A percentile compares a stretch with the other conserved stretches of the same genome.
phyloP scores from a whole-genome alignment of 2,888 invertebrate species.

The Stegana nigrithorax region DNA sequence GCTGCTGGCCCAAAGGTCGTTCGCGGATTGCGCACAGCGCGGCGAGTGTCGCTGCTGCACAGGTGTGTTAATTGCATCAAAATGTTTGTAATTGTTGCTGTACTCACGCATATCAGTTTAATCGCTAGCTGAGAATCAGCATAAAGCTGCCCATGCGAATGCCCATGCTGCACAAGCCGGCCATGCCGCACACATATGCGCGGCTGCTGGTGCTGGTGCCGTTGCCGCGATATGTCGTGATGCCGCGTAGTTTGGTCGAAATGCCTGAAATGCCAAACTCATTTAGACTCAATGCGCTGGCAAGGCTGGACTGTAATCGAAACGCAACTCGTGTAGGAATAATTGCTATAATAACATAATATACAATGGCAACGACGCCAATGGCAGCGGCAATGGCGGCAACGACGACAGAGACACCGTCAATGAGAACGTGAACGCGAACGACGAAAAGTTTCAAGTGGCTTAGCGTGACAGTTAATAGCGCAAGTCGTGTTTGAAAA shows the following conservation, averaged over 20 bases:
- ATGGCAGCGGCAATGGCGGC: neutral
- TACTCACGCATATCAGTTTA: slow-evolving; percentile 16
- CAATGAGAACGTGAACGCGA: slow-evolving; percentile 29
- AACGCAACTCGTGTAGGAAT: slow-evolving; percentile 51
- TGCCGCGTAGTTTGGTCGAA: slow-evolving; percentile 35
- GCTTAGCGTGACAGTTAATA: too few relatives aligned
- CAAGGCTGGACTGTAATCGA: slow-evolving; percentile 22
- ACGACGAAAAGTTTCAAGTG: slow-evolving; percentile 39
- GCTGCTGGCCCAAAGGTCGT: too few relatives aligned
- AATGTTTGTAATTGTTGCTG: slow-evolving; percentile 61
- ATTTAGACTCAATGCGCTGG: neutral
- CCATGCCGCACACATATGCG: too few relatives aligned
- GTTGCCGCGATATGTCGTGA: neutral
- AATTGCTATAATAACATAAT: slow-evolving; percentile 62
- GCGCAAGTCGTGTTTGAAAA: too few relatives aligned
- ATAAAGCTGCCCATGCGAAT: slow-evolving; percentile 26
- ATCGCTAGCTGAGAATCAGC: slow-evolving; percentile 38
- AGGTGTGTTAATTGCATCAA: slow-evolving; percentile 66
- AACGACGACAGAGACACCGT: slow-evolving; percentile 2
- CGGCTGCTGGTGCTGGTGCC: neutral
- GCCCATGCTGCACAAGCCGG: neutral
- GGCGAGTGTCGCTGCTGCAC: too few relatives aligned
- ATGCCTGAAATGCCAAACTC: slow-evolving; percentile 51
- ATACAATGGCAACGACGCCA: slow-evolving; percentile 28
- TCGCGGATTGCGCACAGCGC: too few relatives aligned